Evolutionary conservation across 2,888 invertebrate species (phyloP).

Genomic region (Trachelus tabidus): DNA sequence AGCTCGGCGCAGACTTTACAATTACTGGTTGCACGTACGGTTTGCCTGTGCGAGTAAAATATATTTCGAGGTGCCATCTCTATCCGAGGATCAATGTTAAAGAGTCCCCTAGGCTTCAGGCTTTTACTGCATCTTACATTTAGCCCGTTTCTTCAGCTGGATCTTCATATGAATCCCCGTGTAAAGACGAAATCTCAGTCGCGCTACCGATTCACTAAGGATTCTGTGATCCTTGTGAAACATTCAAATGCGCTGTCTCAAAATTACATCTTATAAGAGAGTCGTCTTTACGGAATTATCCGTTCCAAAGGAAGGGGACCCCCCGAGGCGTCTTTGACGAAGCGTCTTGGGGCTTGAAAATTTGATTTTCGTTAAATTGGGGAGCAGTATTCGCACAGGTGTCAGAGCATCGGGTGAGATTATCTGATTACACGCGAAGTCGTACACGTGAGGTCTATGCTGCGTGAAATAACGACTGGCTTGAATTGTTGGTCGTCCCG

Average conservation of each 20-base stretch:
- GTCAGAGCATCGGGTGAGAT: not conserved
- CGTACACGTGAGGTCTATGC: not conserved
- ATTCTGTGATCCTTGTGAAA: not conserved
- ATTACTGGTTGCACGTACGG: not conserved
- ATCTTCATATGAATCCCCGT: not conserved
- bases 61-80: not conserved
- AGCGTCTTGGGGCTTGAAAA: not conserved
- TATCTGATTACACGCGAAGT: not conserved
- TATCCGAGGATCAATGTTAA: not conserved
- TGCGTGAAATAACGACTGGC: not conserved
- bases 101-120: not conserved
- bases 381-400: not conserved
- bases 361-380: not conserved
- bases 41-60: not conserved
- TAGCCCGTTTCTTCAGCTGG: not conserved
- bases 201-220: not conserved
- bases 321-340: not conserved
- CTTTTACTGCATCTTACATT: not conserved
- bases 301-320: not conserved
- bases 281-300: not conserved
- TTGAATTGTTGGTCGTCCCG: constrained; percentile 27
- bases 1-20: not conserved
- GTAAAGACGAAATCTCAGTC: not conserved
- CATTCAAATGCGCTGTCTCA: not conserved
- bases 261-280: not conserved